phyloP scores from a whole-genome alignment of 1,140 invertebrate genomes.

The Drosophila paulistorum region DNA sequence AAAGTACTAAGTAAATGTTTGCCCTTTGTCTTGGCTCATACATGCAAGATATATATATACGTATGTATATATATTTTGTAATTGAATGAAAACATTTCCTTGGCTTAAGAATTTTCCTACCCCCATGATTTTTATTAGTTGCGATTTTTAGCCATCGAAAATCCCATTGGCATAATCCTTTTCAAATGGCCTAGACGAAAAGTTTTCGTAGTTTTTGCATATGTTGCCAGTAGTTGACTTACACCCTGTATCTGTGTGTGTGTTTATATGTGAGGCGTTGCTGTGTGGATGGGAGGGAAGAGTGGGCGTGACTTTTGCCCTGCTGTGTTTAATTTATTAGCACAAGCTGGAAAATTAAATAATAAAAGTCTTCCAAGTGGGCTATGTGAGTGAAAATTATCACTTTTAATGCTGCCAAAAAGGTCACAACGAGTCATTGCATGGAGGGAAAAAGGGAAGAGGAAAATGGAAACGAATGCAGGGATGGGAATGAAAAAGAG shows the following conservation, averaged over 20 bases:
- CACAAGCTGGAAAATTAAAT: conserved; percentile 69
- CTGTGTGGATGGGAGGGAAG: conserved; percentile 13
- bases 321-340: conserved; percentile 74
- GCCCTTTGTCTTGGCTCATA: not conserved
- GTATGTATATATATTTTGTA: conserved; percentile 27
- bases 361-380: conserved; percentile 73
- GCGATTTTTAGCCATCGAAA: conserved; percentile 62
- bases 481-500: conserved; percentile 37
- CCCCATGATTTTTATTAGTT: conserved; percentile 73
- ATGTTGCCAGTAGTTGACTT: conserved; percentile 52
- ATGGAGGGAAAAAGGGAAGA: not conserved
- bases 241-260: not conserved
- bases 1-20: conserved; percentile 26
- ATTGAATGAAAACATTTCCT: conserved; percentile 78
- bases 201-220: conserved; percentile 70
- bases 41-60: conserved; percentile 17
- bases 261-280: conserved; percentile 5
- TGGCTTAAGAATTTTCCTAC: conserved; percentile 52
- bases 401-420: conserved; percentile 79
- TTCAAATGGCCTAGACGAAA: conserved; percentile 38
- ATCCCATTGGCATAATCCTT: conserved; percentile 59
- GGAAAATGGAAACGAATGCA: conserved; percentile 7
- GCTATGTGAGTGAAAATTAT: conserved; percentile 68
- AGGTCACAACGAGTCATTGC: conserved; percentile 57
- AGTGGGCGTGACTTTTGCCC: conserved; percentile 39